Conservation (phyloP, 64 coral and sea anemone species). For the Porites australiensis region DNA sequence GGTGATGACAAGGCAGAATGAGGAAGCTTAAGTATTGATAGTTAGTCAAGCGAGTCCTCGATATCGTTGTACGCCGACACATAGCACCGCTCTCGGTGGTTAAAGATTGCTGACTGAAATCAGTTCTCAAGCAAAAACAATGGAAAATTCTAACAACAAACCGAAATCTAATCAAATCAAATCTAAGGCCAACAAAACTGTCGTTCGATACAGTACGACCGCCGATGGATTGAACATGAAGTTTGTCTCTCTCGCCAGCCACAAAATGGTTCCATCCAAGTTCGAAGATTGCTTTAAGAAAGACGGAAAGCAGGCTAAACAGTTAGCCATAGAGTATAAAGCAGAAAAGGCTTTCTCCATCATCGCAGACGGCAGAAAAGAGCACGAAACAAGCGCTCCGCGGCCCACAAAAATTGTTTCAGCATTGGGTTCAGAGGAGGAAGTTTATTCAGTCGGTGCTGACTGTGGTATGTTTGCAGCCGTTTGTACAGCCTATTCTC, state of each 20-base stretch:
- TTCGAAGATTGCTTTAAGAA: not conserved
- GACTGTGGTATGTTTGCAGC: constrained; percentile 78
- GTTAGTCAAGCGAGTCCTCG: too few relatives aligned
- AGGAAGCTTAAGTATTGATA: too few relatives aligned
- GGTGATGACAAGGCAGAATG: too few relatives aligned
- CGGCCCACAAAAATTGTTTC: not conserved
- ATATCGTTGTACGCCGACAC: too few relatives aligned
- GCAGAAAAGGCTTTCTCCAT: not conserved
- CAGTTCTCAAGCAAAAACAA: too few relatives aligned
- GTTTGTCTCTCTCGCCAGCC: not conserved
- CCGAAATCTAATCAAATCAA: too few relatives aligned
- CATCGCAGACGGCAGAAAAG: not conserved
- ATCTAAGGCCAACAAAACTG: too few relatives aligned
- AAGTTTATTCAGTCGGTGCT: constrained; percentile 3
- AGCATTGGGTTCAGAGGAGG: constrained; percentile 68
- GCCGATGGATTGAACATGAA: not conserved
- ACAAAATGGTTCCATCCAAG: not conserved
- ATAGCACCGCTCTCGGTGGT: too few relatives aligned
- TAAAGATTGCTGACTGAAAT: too few relatives aligned
- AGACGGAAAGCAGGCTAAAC: not conserved
- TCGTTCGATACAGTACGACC: too few relatives aligned
- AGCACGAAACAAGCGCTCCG: not conserved
- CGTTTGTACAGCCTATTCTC: constrained; percentile 72
- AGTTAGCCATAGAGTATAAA: not conserved
- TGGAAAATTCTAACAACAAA: too few relatives aligned